These are phyloP conservation scores for Neuroterus valhalla DNA, from an alignment of 1,140 invertebrate genomes.

Conservation along the genomic window DNA sequence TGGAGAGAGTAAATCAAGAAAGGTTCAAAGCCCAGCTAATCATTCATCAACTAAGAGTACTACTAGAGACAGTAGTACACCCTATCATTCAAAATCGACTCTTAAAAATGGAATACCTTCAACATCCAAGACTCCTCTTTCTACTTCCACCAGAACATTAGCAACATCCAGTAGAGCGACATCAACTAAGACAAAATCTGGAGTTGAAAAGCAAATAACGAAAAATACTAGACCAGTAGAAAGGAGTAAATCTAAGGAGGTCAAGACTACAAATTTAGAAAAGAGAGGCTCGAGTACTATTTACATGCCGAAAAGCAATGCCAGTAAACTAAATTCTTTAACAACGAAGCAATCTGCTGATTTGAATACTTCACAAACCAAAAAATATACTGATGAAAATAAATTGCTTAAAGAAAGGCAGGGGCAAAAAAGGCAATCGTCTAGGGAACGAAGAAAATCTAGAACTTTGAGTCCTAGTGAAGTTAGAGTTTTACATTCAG, in stretches of 20 bases:
- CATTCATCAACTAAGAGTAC: conserved; percentile 32
- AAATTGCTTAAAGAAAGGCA: conserved; percentile 29
- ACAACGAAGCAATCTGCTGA: conserved; percentile 8
- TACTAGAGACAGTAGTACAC: conserved; percentile 14
- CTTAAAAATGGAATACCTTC: conserved; percentile 37
- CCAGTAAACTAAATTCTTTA: conserved; percentile 30
- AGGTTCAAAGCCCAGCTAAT: neutral
- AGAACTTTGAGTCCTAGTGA: conserved; percentile 66
- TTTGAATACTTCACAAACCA: conserved; percentile 19
- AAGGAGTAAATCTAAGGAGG: conserved; percentile 18
- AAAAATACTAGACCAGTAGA: conserved; percentile 34
- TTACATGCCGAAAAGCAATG: conserved; percentile 55
- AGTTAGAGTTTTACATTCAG: conserved; percentile 58
- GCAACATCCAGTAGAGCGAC: conserved; percentile 18
- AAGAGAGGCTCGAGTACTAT: conserved; percentile 60
- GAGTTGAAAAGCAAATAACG: conserved; percentile 28
- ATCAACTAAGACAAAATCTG: conserved; percentile 32
- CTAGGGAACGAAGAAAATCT: conserved; percentile 58
- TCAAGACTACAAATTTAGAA: conserved; percentile 47
- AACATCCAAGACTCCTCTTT: neutral
- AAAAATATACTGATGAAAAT: conserved; percentile 24
- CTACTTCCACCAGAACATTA: neutral
- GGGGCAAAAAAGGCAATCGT: conserved; percentile 39
- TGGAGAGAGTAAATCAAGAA: conserved; percentile 31
- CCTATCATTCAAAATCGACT: conserved; percentile 28